phyloP scores from a whole-genome alignment of 2,888 invertebrate genomes.

The Thelaira solivaga region DNA sequence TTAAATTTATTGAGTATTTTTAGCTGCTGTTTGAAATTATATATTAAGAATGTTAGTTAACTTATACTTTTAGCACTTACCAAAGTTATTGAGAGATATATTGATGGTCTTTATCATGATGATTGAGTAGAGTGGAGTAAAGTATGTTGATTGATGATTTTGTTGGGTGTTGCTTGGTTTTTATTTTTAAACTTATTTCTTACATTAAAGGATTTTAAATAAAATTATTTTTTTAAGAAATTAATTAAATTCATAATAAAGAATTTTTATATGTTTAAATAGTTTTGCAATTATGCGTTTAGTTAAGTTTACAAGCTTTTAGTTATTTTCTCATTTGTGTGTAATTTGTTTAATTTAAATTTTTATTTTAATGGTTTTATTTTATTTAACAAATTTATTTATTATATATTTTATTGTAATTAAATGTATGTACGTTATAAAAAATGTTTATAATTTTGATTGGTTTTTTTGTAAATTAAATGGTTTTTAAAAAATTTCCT shows the following conservation, averaged over 20 bases:
- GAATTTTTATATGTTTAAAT: background rate
- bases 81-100: slow-evolving; percentile 58
- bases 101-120: slow-evolving; percentile 45
- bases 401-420: too few species aligned
- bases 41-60: background rate
- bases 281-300: too few species aligned
- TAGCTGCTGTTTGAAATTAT: background rate
- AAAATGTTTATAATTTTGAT: slow-evolving; percentile 33
- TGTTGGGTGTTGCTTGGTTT: background rate
- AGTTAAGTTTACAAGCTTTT: too few species aligned
- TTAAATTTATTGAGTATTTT: too few species aligned
- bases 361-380: slow-evolving; percentile 11
- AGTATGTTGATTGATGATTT: slow-evolving; percentile 64
- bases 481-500: too few species aligned
- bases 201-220: slow-evolving; percentile 11
- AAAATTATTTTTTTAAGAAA: background rate
- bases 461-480: slow-evolving; percentile 24
- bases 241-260: background rate
- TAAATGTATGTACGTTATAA: too few species aligned
- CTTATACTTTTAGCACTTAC: slow-evolving; percentile 61
- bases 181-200: slow-evolving; percentile 23
- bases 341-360: background rate
- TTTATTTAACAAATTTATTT: background rate
- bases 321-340: too few species aligned
- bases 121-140: slow-evolving; percentile 48